Percentiles rank a stretch among this genome's conserved stretches.
phyloP scores from a whole-genome alignment of 2,888 invertebrate species.

The Hoplodrina blanda region DNA sequence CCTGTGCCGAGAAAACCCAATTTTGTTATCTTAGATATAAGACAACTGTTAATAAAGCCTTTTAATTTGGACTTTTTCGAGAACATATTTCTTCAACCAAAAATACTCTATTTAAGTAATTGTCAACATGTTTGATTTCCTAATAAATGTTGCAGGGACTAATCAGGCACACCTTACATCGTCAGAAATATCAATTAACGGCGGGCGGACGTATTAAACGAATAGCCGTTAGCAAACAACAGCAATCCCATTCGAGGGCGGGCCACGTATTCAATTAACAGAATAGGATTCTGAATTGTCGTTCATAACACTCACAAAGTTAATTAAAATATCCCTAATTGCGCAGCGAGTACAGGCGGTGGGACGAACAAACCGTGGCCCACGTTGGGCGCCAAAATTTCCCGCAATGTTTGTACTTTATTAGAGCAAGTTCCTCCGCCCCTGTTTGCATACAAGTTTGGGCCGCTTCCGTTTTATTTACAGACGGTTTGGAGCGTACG shows the following conservation, averaged over 20 bases:
- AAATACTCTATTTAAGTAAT: conserved; percentile 1
- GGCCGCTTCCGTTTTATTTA: conserved; percentile 68
- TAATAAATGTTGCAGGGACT: conserved; percentile 21
- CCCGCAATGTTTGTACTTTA: conserved; percentile 87
- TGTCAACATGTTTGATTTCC: conserved; percentile 15
- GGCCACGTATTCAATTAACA: conserved; percentile 85
- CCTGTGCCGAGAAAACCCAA: conserved; percentile 55
- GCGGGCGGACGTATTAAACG: conserved; percentile 69
- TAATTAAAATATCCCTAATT: conserved; percentile 86
- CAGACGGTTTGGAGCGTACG: conserved; percentile 60
- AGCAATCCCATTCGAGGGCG: conserved; percentile 68
- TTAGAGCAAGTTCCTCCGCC: conserved; percentile 82
- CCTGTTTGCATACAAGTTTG: conserved; percentile 80
- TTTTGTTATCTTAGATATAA: conserved; percentile 52
- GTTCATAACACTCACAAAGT: conserved; percentile 83
- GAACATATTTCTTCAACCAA: conserved; percentile 23
- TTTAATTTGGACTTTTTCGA: conserved; percentile 25
- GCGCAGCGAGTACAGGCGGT: conserved; percentile 68
- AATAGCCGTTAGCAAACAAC: conserved; percentile 76
- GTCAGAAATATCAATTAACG: conserved; percentile 69
- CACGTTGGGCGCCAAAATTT: conserved; percentile 69
- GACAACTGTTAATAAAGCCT: conserved; percentile 40
- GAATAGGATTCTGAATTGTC: conserved; percentile 83
- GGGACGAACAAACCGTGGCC: conserved; percentile 59
- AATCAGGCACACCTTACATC: conserved; percentile 45